Evolutionary conservation across 2,888 invertebrate genomes (phyloP).

Genomic region (Sinelater perroti): DNA sequence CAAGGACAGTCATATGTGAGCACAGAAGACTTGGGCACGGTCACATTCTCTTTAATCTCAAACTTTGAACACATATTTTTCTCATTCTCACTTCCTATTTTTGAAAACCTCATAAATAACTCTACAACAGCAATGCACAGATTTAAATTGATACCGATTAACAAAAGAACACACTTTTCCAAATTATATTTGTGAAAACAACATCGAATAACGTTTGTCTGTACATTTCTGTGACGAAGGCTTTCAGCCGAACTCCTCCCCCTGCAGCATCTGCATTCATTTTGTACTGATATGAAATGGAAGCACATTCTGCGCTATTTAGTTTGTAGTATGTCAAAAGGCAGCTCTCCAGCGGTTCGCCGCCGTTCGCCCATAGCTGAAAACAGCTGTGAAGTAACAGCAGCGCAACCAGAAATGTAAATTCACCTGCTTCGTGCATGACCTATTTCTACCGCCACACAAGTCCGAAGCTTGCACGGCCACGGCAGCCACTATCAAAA

Average conservation of each 20-base stretch:
- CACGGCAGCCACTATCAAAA: background rate
- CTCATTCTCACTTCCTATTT: constrained; percentile 22
- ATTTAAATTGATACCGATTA: background rate
- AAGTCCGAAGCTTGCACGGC: constrained; percentile 4
- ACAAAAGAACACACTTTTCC: constrained; percentile 25
- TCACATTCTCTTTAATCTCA: constrained; percentile 30
- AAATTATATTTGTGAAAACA: constrained; percentile 25
- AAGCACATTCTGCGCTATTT: constrained; percentile 23
- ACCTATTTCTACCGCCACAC: constrained; percentile 11
- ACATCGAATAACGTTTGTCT: constrained; percentile 18
- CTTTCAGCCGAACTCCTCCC: constrained; percentile 16
- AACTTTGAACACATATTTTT: constrained; percentile 26
- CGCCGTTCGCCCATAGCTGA: constrained; percentile 25
- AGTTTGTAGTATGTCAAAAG: constrained; percentile 19
- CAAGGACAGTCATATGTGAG: constrained; percentile 29
- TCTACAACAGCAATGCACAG: constrained; percentile 14
- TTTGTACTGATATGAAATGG: constrained; percentile 17
- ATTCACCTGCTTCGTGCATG: constrained; percentile 23
- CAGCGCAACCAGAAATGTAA: background rate
- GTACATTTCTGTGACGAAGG: constrained; percentile 4
- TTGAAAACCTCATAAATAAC: constrained; percentile 16
- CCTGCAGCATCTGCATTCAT: background rate
- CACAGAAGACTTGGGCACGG: constrained; percentile 23
- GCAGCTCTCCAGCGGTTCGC: constrained; percentile 11
- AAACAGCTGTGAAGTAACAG: too few relatives aligned